Base-by-base conservation (phyloP, 2,113 vertebrate species). In the Microcebus jonahi region DNA sequence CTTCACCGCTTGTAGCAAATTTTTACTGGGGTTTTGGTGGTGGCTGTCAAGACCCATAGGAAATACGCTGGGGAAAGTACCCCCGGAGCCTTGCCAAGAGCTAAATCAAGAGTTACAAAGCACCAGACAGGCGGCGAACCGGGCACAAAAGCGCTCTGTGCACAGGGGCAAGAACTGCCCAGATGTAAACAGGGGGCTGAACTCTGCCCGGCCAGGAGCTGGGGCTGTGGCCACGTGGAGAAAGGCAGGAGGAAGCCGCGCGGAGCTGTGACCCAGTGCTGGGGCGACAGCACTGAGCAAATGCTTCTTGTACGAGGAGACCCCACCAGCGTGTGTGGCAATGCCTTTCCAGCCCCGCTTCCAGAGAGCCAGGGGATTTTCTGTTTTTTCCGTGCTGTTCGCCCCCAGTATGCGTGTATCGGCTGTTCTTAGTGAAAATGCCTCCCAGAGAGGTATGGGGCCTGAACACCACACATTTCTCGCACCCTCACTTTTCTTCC, bases 1-100 rank as follows among this genome's bases (percentile, higher is more conserved):
- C 12, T 20, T 8, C 29, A 1, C 23, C 0, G 6, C 20, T 29
- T 1, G n/a, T 1, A 1, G 23, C 15, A 6, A 4, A 10, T 31
- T 65, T 14, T 14, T 25, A 2, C 29, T 6, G 8, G 25, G 59
- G 29, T 50, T 75, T 86, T 6, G 20, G 45, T 36, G 59, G 75
- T 34, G 59, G 15, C 18, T 14, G 77, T 63, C 71, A 3, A 2
- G 17, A 13, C 59, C 53, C 77, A 3, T 1, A 29, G 53, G 48
- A 63, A 53, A 61, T 75, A 42, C 8, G 21, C 12, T 17, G 5
- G n/a, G 34, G 57, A 48, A 36, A 85, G 36, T 31, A 13, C 1
- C 2, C 18, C 48, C 36, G 29, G 25, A 65, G 55, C n/a, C 25
- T 21, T 27, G 23, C 80, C 13, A 31, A 80, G 84, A 59, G 23